Conservation (phyloP, 2,113 vertebrate genomes). For the Ictidomys tridecemlineatus region DNA sequence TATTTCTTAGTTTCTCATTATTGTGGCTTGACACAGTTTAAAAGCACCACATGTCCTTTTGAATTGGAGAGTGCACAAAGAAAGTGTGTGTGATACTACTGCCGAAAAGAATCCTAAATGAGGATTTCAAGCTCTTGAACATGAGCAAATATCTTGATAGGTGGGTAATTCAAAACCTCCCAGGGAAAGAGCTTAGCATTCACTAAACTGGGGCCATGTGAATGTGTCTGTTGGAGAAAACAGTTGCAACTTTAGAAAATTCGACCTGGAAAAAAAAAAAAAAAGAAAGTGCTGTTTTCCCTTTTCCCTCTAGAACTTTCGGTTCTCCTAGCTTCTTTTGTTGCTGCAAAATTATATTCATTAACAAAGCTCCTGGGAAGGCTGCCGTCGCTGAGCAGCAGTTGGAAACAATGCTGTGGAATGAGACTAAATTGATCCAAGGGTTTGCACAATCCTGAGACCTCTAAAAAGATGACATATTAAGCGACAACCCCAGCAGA, state of each 20-base stretch:
- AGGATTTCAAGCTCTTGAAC: neutral
- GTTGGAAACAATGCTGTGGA: neutral
- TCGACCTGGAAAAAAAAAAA: neutral
- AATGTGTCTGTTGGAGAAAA: neutral
- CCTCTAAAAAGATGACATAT: neutral
- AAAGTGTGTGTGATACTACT: neutral
- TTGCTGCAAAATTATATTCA: conserved; percentile 50
- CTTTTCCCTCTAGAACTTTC: neutral
- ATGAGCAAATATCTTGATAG: neutral
- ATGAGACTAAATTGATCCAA: neutral
- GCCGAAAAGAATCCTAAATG: neutral
- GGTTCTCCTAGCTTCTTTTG: neutral
- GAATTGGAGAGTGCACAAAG: neutral
- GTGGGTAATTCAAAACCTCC: neutral
- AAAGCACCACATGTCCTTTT: neutral
- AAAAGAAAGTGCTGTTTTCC: neutral
- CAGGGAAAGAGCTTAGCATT: rapidly evolving
- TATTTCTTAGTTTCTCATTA: neutral
- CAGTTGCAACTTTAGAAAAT: neutral
- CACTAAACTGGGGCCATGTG: rapidly evolving
- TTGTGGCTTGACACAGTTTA: neutral
- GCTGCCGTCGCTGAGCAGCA: neutral
- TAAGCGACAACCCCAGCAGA: rapidly evolving
- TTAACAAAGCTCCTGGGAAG: conserved; percentile 33
- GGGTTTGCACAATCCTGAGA: neutral